Conservation (phyloP, 2,888 invertebrate species). For the Sinodicranocentrus sp. region DNA sequence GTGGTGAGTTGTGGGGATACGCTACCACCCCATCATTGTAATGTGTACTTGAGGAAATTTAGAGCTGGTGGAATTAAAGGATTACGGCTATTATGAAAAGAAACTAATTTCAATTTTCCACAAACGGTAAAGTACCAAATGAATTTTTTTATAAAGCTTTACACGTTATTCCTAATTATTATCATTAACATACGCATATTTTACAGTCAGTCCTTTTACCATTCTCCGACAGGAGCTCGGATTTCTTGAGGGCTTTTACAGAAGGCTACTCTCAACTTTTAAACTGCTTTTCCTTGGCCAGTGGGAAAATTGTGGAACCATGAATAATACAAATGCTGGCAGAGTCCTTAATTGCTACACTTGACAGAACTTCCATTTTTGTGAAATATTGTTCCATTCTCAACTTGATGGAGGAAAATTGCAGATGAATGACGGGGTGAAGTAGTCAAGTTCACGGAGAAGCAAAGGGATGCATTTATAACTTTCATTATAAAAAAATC, state of each 20-base stretch:
- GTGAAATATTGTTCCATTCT: conserved; percentile 51
- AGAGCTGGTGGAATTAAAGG: conserved; percentile 28
- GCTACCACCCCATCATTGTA: too few species aligned
- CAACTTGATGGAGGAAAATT: conserved; percentile 36
- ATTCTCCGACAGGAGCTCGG: conserved; percentile 41
- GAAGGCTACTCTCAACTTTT: too few species aligned
- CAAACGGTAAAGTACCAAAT: conserved; percentile 13
- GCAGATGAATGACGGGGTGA: conserved; percentile 14
- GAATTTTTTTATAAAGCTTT: conserved; percentile 15
- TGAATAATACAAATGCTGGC: too few species aligned
- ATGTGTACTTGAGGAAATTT: too few species aligned
- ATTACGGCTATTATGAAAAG: conserved; percentile 7
- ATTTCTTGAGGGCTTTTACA: conserved; percentile 41
- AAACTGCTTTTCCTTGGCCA: too few species aligned
- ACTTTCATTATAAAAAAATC: too few species aligned
- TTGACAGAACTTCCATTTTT: conserved; percentile 44
- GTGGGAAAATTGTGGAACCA: too few species aligned
- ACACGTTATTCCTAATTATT: conserved; percentile 4
- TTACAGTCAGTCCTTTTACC: not conserved
- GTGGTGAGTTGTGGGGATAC: too few species aligned
- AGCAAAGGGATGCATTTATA: not conserved
- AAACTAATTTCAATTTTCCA: conserved; percentile 28
- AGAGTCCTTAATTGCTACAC: conserved; percentile 36
- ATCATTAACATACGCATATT: conserved; percentile 10
- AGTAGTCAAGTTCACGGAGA: not conserved